Evolutionary conservation across 1,140 invertebrate genomes (phyloP).

Genomic region (Penaeus chinensis): DNA sequence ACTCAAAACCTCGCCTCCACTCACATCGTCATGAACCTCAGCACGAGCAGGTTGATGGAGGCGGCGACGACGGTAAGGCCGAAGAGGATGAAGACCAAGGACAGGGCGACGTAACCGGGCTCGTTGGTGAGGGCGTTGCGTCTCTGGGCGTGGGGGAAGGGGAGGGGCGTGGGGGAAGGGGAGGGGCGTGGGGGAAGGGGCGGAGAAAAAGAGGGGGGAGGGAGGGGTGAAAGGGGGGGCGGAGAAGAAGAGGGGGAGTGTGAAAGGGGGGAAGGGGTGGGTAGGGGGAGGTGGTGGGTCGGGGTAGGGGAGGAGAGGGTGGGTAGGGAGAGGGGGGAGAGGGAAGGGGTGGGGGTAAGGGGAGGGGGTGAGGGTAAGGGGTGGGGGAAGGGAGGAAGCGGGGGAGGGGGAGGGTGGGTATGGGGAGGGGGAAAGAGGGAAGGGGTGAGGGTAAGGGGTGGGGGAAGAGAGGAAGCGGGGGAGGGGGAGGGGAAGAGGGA

Average conservation of each 20-base stretch:
- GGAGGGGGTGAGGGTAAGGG: no score
- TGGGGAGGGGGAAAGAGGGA: no score
- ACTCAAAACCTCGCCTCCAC: constrained; percentile 62
- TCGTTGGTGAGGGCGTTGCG: constrained; percentile 92
- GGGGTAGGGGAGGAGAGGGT: no score
- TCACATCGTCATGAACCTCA: constrained; percentile 98
- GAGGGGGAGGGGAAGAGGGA: no score
- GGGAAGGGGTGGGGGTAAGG: background rate
- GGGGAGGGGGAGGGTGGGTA: background rate
- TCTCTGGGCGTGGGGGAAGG: constrained; percentile 75
- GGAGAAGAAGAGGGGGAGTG: no score
- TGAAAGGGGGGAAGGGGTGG: no score
- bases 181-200: background rate
- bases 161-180: background rate
- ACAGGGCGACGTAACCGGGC: constrained; percentile 95
- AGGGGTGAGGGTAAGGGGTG: no score
- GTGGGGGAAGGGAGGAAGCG: no score
- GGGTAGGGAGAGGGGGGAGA: no score
- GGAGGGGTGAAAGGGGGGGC: background rate
- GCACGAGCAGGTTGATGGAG: constrained; percentile 96
- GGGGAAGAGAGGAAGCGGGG: no score
- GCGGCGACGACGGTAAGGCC: constrained; percentile 98
- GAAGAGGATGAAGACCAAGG: constrained; percentile 97
- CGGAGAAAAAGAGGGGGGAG: no score
- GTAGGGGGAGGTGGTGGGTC: no score